Evolutionary conservation across 1,140 invertebrate species (phyloP), one percentile per base, ranked within the genome.

Genomic region (Stegodyphus dumicola): DNA sequence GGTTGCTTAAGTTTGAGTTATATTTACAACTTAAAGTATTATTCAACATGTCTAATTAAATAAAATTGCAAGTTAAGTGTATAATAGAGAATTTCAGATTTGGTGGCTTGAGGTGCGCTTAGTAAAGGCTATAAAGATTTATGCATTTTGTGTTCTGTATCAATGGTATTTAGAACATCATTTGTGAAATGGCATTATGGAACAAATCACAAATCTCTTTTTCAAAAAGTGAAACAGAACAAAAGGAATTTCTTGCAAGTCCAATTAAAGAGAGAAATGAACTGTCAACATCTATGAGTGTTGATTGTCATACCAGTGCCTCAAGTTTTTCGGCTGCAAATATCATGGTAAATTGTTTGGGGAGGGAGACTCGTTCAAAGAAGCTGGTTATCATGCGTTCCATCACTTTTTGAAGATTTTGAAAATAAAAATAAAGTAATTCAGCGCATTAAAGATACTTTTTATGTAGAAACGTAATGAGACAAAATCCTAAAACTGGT

Each of bases 121-220:
- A 33, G 3, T 33, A 33, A 33, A 33, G 33, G 33, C 33, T 33
- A 33, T 33, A 33, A 33, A 33, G 33, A 33, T 33, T 1, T 33
- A 33, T 33, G 33, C 33, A 33, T 33, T 33, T 3, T 33, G 3
- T 33, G 33, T 33, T 33, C 33, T 33, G 33, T 33, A 66, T n/a
- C 10, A n/a, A 6, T 33, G 69, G 11, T 67, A 13, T 67, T 3
- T 70, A 70, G 33, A 70, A 70, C 69, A 70, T 49, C 33, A 18
- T 70, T 7, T 70, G 69, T 70, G 48, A 70, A 70, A 70, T 15
- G 69, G 69, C 69, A 70, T 70, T 70, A n/a, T 70, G 69, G 49
- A 70, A 70, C 69, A 70, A 70, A 18, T 70, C 17, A 70, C 11
- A 70, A 70, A 70, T 33, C 13, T 13, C 17, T 18, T 18, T 18